Evolutionary conservation across 2,113 vertebrate genomes (phyloP).

Genomic region (Channa argus): DNA sequence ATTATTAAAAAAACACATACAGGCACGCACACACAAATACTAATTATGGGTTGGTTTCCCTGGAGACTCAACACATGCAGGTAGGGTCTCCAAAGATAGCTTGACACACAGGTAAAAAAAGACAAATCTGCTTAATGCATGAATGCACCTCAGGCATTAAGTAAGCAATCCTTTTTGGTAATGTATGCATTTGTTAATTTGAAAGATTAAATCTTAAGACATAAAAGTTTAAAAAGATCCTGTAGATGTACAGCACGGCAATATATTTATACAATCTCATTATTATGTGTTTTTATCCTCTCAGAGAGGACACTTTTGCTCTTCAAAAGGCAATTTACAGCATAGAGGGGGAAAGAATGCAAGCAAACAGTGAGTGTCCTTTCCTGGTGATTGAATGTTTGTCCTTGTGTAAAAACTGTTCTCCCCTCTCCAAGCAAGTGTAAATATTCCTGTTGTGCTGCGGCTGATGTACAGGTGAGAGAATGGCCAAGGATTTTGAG

Average conservation of each 20-base stretch:
- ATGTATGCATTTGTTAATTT: background rate
- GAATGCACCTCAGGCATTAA: slow-evolving; percentile 17
- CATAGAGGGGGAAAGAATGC: slow-evolving; percentile 17
- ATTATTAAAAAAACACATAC: slow-evolving; percentile 72
- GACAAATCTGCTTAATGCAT: slow-evolving; percentile 4
- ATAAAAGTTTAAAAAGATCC: background rate
- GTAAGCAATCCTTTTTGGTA: background rate
- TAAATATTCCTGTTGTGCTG: slow-evolving; percentile 47
- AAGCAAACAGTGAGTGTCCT: slow-evolving; percentile 54
- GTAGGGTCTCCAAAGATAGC: slow-evolving; percentile 45
- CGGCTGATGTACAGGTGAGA: slow-evolving; percentile 72
- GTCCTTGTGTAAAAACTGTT: slow-evolving; percentile 70
- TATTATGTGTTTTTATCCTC: slow-evolving; percentile 22
- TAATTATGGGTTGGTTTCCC: slow-evolving; percentile 71
- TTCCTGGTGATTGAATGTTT: slow-evolving; percentile 61
- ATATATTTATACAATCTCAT: slow-evolving; percentile 1
- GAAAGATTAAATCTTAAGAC: background rate
- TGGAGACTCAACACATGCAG: slow-evolving; percentile 56
- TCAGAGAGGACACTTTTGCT: slow-evolving; percentile 17
- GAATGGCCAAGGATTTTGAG: slow-evolving; percentile 64
- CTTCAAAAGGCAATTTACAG: slow-evolving; percentile 34
- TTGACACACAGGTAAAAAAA: slow-evolving; percentile 41
- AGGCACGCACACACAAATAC: slow-evolving; percentile 31
- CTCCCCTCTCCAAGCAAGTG: slow-evolving; percentile 43
- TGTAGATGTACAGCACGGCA: background rate